Evolutionary conservation across 2,888 invertebrate genomes (phyloP), one percentile per base, ranked within the genome.

Genomic region (Reticulitermes lucifugus): DNA sequence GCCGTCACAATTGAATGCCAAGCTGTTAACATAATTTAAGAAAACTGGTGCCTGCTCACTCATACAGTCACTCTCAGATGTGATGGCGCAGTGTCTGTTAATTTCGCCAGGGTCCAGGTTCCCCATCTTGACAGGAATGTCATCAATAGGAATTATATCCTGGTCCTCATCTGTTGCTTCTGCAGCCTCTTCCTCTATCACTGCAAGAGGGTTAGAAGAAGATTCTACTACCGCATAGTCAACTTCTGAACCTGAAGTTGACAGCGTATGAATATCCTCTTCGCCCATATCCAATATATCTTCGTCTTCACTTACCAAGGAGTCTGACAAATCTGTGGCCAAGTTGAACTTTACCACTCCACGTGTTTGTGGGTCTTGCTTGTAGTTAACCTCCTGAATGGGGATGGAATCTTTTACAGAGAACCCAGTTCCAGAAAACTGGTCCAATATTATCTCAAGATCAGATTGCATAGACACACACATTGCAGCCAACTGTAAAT

Each of bases 211-310:
- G 51, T 85, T 84, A 73, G 71, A 79, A 41, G 84, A 79, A 18
- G 88, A 85, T 71, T 88, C 88, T 18, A 88, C 83, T 1, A 87
- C 70, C 25, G 88, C 88, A 84, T 85, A 87, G 79, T 88, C 88
- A 70, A 85, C 55, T 59, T 87, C 87, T 14, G 87, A 88, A 29
- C 86, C 87, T 12, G 88, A 87, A 41, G 87, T 85, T 22, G 88
- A 88, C 65, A 85, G 29, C 12, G 85, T 85, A 80, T 85, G 83
- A 60, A 85, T 83, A 75, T 86, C 86, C 79, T 86, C 86, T 70
- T 84, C 82, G 18, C 35, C 80, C 7, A 83, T 51, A 59, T 86
- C 84, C 18, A 51, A 81, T 25, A 79, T 60, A 65, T 86, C 84
- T 10, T 85, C 85, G 29, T 87, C 86, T 22, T 86, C 85, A 71